Base-by-base conservation (phyloP, 2,113 vertebrate genomes). In the Syrrhaptes paradoxus region DNA sequence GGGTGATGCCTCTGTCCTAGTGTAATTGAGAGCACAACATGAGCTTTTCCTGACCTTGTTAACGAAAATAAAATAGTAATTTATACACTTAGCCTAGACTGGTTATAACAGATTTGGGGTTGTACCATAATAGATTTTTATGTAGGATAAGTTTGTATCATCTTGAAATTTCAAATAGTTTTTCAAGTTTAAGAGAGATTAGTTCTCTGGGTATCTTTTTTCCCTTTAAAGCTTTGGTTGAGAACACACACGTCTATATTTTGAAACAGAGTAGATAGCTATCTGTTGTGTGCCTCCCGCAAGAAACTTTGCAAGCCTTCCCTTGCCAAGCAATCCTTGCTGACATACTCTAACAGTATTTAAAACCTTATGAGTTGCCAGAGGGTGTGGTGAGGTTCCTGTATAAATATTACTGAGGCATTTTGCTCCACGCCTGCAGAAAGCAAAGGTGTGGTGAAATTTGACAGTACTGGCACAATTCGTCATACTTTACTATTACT, bases 381-480 rank as follows among this genome's bases (percentile, higher is more conserved):
- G 88, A 87, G 89, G 95, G 95, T 84, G 95, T 89, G 95, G 95
- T 78, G 26, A 81, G 20, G 31, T 84, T 95, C 88, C 65, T 90
- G 29, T 34, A 4, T 81, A 92, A 90, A 80, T 90, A 84, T 88
- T 84, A 57, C 91, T 36, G 72, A 96, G 32, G 61, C 41, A 68
- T 87, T 95, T 92, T 89, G 29, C 79, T 95, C 89, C 86, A 90
- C 26, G 2, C 87, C 93, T 96, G 89, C 48, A 63, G 86, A 95
- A 94, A 80, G 62, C 28, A 81, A 84, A 96, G 93, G 96, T 68
- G 95, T 95, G 95, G 95, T 93, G 75, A 88, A 79, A 62, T 85
- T 52, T 73, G 78, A 85, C 54, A 70, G 46, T 52, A 12, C 65
- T 54, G 79, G 73, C 76, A 78, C 57, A 81, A 17, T 89, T 89